Percentiles rank a stretch among this genome's conserved stretches.
phyloP scores from a whole-genome alignment of 2,888 invertebrate species.

The Cosmopolites sordidus region DNA sequence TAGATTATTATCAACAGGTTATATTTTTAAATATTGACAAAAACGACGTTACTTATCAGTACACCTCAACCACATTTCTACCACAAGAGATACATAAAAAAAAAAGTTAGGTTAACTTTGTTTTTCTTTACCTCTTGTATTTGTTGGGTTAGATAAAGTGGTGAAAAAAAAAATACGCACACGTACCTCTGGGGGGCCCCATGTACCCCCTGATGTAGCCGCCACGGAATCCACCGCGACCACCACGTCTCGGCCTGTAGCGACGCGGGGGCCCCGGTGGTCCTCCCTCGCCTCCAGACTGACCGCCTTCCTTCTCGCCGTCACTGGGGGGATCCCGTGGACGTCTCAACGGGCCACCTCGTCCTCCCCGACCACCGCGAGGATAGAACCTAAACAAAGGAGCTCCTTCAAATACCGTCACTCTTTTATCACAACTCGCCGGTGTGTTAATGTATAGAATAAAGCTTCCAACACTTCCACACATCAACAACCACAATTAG shows the following conservation, averaged over 20 bases:
- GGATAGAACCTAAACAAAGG: conserved; percentile 47
- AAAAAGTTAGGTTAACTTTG: too few relatives aligned
- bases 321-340: conserved; percentile 37
- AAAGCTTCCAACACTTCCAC: too few relatives aligned
- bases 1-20: too few relatives aligned
- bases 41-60: too few relatives aligned
- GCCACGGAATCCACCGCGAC: conserved; percentile 34
- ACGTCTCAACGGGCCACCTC: conserved; percentile 43
- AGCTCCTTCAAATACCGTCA: too few relatives aligned
- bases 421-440: too few relatives aligned
- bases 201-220: conserved; percentile 20
- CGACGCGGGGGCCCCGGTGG: conserved; percentile 48
- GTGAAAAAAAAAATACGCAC: conserved; percentile 19
- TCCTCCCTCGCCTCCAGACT: conserved; percentile 46
- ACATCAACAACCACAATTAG: too few relatives aligned
- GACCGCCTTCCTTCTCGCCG: conserved; percentile 44
- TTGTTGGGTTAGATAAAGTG: neutral
- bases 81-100: too few relatives aligned
- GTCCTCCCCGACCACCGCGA: conserved; percentile 55
- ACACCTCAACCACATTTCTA: too few relatives aligned
- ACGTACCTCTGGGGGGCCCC: conserved; percentile 27
- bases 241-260: conserved; percentile 50
- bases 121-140: too few relatives aligned
- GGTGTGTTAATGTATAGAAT: too few relatives aligned
- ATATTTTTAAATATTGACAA: too few relatives aligned